Evolutionary conservation across 2,113 vertebrate genomes (phyloP), one percentile per base, ranked within the genome.

Genomic region (Madoqua kirkii): DNA sequence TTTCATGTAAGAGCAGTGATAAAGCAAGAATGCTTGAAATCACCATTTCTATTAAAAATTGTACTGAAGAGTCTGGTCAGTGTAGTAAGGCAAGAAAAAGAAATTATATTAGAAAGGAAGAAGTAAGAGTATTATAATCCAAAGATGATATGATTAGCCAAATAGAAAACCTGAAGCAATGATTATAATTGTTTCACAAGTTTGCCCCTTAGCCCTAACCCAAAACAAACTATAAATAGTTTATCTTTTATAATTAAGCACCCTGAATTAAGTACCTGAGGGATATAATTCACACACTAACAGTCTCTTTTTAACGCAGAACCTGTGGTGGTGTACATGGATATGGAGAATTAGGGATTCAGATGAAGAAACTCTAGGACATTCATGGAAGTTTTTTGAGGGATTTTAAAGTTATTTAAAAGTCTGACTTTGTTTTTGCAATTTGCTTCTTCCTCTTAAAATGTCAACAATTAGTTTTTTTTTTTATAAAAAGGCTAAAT

Each of bases 361-460:
- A 57, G 67, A 54, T 25, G 54, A 7, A 64, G 50, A 15, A 90
- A 57, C 57, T 33, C 50, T 67, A 31, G 31, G 52, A 59, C 12
- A 40, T 50, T 64, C 36, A 79, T 1, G 52, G 84, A 93, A 50
- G 71, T 83, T 87, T 52, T 79, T 67, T 90, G 64, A 48, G 12
- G 21, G 21, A 86, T 79, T 93, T 57, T 90, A 27, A 93, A 64
- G n/a, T 76, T 89, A 74, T 67, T 86, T 67, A 86, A 96, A 93
- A 86, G 50, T 50, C 78, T 76, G 31, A 62, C 43, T 33, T 82
- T 93, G 40, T 60, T 82, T 96, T 93, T 89, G 31, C 36, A 54
- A 67, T 43, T 57, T 89, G 31, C 50, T 86, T 86, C 50, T 67
- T 67, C 81, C 81, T 81, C 27, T 78, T 89, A 85, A 86, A 62